Conservation (phyloP, 1,140 invertebrate species). For the Pantala flavescens region DNA sequence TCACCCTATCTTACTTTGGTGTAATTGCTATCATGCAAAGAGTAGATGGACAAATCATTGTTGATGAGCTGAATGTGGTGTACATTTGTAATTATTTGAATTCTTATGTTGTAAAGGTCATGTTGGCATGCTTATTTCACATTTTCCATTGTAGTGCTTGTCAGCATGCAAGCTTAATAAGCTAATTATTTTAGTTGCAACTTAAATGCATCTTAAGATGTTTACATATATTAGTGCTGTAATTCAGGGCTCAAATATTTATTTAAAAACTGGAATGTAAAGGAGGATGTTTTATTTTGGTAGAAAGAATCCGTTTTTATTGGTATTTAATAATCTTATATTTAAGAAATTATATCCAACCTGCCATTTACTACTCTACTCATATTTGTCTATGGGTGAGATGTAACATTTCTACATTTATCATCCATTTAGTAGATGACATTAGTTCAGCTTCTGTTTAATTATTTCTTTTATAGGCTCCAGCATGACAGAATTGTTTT, state of each 20-base stretch:
- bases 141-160: not conserved
- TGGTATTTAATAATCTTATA: not conserved
- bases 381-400: too few relatives aligned
- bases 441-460: not conserved
- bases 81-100: slow-evolving; percentile 1
- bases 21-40: too few relatives aligned
- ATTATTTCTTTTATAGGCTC: not conserved
- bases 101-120: not conserved
- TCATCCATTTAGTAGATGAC: not conserved
- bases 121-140: not conserved
- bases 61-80: slow-evolving; percentile 9
- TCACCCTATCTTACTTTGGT: too few relatives aligned
- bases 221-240: not conserved
- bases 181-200: not conserved
- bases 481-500: not conserved
- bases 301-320: slow-evolving; percentile 4
- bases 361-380: too few relatives aligned
- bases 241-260: not conserved
- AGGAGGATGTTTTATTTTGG: not conserved
- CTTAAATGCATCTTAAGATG: not conserved
- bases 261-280: not conserved
- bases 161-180: slow-evolving; percentile 6
- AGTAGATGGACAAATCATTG: not conserved
- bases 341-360: too few relatives aligned
- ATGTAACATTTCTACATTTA: not conserved